Evolutionary conservation across 2,797 vertebrate species (phyloP).

Genomic region (Alcedo atthis): DNA sequence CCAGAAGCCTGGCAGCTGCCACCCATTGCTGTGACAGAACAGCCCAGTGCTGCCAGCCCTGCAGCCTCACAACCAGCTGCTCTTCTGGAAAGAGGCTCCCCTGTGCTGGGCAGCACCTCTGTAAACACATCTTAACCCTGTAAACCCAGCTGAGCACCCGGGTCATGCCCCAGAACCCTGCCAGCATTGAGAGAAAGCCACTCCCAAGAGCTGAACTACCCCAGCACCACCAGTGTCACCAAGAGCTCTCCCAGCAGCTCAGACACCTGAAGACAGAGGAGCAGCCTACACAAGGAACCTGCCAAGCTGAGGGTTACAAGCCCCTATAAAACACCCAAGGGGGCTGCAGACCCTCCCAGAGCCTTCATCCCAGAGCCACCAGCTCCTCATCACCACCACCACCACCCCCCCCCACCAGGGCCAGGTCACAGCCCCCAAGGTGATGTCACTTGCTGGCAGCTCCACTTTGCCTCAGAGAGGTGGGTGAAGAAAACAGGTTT

Average conservation of each 20-base stretch:
- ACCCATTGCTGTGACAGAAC: not conserved
- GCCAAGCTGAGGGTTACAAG: not conserved
- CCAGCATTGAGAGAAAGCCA: no score
- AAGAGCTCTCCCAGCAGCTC: not conserved
- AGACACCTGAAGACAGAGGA: not conserved
- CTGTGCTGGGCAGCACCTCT: not conserved
- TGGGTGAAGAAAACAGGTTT: not conserved
- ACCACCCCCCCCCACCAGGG: not conserved
- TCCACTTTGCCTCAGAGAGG: not conserved
- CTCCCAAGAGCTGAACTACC: not conserved
- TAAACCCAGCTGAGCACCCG: not conserved
- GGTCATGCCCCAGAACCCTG: no score
- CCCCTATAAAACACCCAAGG: not conserved
- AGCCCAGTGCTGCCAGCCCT: not conserved
- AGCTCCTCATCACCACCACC: not conserved
- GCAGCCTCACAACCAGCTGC: fast-evolving
- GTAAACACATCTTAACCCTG: not conserved
- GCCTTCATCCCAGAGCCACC: not conserved
- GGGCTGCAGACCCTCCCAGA: not conserved
- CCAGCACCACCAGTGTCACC: fast-evolving
- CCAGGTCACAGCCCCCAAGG: not conserved
- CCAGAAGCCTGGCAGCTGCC: not conserved
- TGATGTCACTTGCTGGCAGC: not conserved
- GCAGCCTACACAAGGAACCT: not conserved
- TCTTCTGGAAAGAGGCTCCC: not conserved